Conservation (phyloP, 2,888 invertebrate genomes). For the Ommatoiulus sabulosus region DNA sequence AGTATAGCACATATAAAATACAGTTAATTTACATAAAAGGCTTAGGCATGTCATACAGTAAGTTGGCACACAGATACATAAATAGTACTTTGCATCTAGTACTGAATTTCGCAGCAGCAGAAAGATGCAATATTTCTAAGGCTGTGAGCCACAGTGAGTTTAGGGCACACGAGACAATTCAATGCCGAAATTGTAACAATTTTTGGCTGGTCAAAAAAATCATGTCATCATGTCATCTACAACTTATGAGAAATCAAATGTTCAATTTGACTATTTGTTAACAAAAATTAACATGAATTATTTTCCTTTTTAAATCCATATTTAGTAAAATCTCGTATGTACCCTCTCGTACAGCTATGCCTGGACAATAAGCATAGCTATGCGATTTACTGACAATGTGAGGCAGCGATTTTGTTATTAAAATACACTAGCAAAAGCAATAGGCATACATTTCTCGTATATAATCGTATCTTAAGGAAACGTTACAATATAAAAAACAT, state of each 20-base stretch:
- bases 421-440: not conserved
- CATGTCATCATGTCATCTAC: too few species aligned
- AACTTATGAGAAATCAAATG: too few species aligned
- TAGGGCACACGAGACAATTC: too few species aligned
- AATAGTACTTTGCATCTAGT: not conserved
- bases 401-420: not conserved
- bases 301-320: too few species aligned
- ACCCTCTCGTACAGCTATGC: too few species aligned
- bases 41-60: constrained; percentile 3
- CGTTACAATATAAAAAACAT: constrained; percentile 45
- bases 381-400: not conserved
- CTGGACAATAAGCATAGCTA: not conserved
- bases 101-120: not conserved
- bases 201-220: too few species aligned
- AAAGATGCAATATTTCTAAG: not conserved
- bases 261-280: too few species aligned
- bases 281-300: too few species aligned
- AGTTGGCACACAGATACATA: not conserved
- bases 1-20: constrained; percentile 37
- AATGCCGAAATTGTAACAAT: too few species aligned
- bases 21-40: not conserved
- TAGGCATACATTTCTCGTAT: not conserved
- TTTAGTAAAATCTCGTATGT: not conserved
- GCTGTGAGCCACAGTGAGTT: too few species aligned
- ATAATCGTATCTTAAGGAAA: not conserved